A percentile compares a stretch with the other conserved stretches of the same genome.
Evolutionary conservation across 2,113 vertebrate species (phyloP).

Genomic region (Corydoras maculifer): DNA sequence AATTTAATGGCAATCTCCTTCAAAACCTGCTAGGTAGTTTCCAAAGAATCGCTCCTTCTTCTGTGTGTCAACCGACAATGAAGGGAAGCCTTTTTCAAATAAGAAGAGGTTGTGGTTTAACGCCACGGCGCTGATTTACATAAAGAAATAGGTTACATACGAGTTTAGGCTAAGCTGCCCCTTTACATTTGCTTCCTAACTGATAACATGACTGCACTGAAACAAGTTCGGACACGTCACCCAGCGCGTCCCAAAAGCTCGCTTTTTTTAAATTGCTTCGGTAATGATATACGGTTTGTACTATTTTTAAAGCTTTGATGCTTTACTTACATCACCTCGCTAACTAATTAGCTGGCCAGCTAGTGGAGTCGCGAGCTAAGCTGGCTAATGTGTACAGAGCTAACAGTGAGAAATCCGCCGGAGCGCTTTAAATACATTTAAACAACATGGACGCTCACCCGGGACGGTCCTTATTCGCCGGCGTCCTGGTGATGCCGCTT

Average conservation of each 20-base stretch:
- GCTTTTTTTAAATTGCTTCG: neutral
- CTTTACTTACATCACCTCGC: too few species aligned
- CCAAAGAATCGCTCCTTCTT: neutral
- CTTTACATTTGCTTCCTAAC: neutral
- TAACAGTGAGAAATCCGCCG: constrained; percentile 17
- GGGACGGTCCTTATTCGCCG: neutral
- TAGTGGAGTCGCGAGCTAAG: constrained; percentile 27
- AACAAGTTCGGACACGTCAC: constrained; percentile 13
- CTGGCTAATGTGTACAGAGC: constrained; percentile 56
- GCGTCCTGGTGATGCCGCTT: neutral
- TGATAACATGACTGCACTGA: neutral
- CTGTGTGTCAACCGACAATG: neutral
- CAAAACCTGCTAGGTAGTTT: neutral
- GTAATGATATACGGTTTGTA: too few species aligned
- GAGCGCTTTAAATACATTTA: neutral
- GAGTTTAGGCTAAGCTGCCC: neutral
- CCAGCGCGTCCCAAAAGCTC: neutral
- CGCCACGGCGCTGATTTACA: neutral
- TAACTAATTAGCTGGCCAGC: constrained; percentile 14
- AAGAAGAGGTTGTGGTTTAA: neutral
- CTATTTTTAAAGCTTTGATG: too few species aligned
- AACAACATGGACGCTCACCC: constrained; percentile 10
- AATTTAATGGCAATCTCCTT: neutral
- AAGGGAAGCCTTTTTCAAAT: neutral
- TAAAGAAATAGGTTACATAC: neutral